Conservation (phyloP, 2,113 vertebrate genomes). For the Dissostichus mawsoni region DNA sequence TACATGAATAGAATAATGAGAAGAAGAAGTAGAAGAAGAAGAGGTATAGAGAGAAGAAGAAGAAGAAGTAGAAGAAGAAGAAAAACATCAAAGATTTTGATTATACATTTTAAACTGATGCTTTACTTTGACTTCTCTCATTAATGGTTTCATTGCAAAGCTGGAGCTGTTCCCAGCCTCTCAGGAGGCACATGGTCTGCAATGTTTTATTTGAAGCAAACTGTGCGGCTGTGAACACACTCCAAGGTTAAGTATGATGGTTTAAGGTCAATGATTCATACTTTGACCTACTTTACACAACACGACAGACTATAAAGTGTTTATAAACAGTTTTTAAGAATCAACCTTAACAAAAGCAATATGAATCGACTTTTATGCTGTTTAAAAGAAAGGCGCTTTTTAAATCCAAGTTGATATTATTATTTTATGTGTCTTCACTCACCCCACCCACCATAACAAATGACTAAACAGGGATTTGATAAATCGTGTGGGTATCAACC, state of each 20-base stretch:
- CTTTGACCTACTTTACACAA: slow-evolving; percentile 29
- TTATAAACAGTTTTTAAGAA: slow-evolving; percentile 39
- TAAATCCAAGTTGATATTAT: too few species aligned
- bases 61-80: not conserved
- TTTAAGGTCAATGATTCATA: slow-evolving; percentile 54
- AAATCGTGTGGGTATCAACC: slow-evolving; percentile 30
- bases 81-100: slow-evolving; percentile 21
- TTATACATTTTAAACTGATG: not conserved
- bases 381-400: too few species aligned
- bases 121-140: slow-evolving; percentile 26
- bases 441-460: slow-evolving; percentile 7
- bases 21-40: not conserved
- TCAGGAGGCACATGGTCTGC: slow-evolving; percentile 4
- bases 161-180: slow-evolving; percentile 47
- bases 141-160: slow-evolving; percentile 56
- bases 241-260: slow-evolving; percentile 44
- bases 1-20: not conserved
- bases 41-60: not conserved
- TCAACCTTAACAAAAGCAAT: slow-evolving; percentile 30
- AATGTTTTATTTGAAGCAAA: slow-evolving; percentile 2
- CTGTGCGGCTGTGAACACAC: slow-evolving; percentile 40
- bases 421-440: not conserved
- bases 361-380: too few species aligned
- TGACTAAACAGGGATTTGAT: slow-evolving; percentile 39
- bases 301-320: slow-evolving; percentile 26